A percentile compares a stretch with the other conserved stretches of the same genome.
These are phyloP conservation scores for Smithornis capensis DNA, from an alignment of 2,113 vertebrate genomes.

Conservation along the genomic window DNA sequence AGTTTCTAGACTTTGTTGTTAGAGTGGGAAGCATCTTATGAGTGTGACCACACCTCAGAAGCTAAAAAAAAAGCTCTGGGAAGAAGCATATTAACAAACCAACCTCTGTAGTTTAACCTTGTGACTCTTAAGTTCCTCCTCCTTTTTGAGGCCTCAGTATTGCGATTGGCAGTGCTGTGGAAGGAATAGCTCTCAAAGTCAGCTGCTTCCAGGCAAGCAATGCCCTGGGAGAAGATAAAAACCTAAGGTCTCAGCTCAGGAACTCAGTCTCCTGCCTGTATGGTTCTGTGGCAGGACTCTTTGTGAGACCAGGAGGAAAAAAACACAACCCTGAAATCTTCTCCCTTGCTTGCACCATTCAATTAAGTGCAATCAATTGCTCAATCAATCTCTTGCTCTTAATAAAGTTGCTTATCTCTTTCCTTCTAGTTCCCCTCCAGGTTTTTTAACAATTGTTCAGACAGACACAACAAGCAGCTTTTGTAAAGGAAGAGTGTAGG, in stretches of 20 bases:
- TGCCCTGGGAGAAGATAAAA: background rate
- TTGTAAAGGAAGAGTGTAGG: conserved; percentile 66
- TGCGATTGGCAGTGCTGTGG: background rate
- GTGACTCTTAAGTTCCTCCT: background rate
- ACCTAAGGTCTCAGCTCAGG: background rate
- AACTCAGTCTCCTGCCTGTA: background rate
- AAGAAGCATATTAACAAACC: background rate
- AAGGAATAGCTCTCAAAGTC: background rate
- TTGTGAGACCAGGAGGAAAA: background rate
- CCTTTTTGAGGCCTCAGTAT: background rate
- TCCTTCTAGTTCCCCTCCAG: conserved; percentile 50
- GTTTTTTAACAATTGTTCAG: conserved; percentile 62
- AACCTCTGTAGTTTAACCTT: background rate
- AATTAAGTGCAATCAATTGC: conserved; percentile 62
- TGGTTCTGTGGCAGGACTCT: background rate
- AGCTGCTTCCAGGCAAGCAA: background rate
- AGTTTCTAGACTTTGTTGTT: background rate
- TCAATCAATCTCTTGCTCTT: conserved; percentile 66
- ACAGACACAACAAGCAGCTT: conserved; percentile 68
- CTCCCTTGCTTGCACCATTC: background rate
- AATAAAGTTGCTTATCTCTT: conserved; percentile 63
- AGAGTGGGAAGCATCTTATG: background rate
- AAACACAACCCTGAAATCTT: background rate
- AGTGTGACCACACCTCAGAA: background rate
- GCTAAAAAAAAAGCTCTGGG: background rate